Evolutionary conservation across 1,140 invertebrate genomes (phyloP), one percentile per base, ranked within the genome.

Genomic region (Drosophila pseudoananassae): DNA sequence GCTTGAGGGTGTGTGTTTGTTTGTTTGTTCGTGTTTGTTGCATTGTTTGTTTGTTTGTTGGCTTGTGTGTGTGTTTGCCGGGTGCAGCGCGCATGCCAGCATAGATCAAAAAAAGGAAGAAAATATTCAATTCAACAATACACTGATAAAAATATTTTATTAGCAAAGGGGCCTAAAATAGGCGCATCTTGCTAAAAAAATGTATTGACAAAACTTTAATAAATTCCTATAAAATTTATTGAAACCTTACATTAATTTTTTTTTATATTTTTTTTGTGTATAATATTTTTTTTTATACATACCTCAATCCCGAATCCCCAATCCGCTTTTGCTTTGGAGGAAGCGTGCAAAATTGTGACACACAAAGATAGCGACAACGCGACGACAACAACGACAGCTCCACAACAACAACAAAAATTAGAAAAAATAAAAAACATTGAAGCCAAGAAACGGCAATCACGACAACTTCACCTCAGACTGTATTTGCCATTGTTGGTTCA

Each of bases 341-440:
- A 85, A 85, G 81, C 81, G 81, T 85, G 81, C 81, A 85, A 85
- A 85, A 80, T 75, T 77, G 81, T 84, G 81, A 85, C 81, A 85
- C 81, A 85, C 81, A 85, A 85, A 85, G 81, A 85, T 85, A 88
- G 76, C 72, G 79, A 69, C 70, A 64, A 76, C 76, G 40, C 69
- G 56, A 66, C 56, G 60, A 72, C 73, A 63, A 75, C 55, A 56
- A 65, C 40, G 25, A 43, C 45, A 63, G 63, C 49, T 20, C 8
- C 43, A 53, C 43, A 53, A 56, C 59, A 40, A 36, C 55, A 51
- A 40, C 38, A 33, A 9, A 8, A 9, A 38, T 27, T 46, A 68
- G 38, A 23, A 63, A 58, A 54, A 43, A 45, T 43, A 49, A 36
- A 36, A 36, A 36, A 36, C 33, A 31, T 66, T 51, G 23, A 66